phyloP scores from a whole-genome alignment of 2,797 vertebrate species.

The Kryptopterus vitreolus region DNA sequence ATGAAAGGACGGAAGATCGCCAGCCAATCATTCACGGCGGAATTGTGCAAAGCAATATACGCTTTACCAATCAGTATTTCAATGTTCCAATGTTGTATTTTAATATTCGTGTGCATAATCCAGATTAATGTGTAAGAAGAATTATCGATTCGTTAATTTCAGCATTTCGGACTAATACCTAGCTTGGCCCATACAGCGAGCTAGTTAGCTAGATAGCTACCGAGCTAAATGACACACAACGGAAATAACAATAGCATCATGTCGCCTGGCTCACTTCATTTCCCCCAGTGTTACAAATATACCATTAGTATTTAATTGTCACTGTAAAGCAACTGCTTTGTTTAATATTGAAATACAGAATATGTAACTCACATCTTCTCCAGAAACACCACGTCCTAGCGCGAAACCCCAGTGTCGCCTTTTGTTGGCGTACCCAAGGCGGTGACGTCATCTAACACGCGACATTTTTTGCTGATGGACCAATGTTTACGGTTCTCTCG shows the following conservation, averaged over 20 bases:
- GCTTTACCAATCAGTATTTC: neutral
- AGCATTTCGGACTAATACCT: neutral
- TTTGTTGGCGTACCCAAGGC: neutral
- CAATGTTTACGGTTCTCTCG: slow-evolving; percentile 10
- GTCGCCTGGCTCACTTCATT: neutral
- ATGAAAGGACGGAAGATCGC: neutral
- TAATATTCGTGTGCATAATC: neutral
- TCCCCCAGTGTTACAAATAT: too few species aligned
- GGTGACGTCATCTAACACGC: neutral
- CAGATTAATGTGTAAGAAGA: neutral
- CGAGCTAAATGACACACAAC: neutral
- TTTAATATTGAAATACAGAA: neutral
- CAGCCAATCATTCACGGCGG: neutral
- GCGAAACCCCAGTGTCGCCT: neutral
- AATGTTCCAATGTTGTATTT: neutral
- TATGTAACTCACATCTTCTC: neutral
- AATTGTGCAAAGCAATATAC: neutral
- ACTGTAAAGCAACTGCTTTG: too few species aligned
- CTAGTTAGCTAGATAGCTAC: neutral
- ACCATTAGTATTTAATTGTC: too few species aligned
- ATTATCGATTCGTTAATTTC: neutral
- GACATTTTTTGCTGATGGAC: neutral
- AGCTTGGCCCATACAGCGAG: slow-evolving; percentile 4
- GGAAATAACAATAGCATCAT: neutral
- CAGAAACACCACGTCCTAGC: neutral